Base-by-base conservation (phyloP, 2,888 invertebrate genomes). In the Chymomyza procnemis region DNA sequence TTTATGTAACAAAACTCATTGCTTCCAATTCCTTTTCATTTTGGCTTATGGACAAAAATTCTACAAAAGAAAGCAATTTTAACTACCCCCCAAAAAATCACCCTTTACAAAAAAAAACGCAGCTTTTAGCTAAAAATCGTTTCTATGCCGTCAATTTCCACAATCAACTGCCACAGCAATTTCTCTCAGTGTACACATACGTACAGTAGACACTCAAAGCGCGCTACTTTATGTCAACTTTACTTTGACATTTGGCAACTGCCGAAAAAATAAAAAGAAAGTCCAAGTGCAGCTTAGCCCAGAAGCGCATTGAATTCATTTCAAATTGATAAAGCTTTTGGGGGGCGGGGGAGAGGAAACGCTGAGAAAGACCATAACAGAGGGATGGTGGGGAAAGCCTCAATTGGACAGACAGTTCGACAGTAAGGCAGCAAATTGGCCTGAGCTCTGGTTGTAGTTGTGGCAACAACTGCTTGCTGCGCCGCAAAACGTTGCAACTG, bases 181-280 rank as follows among this genome's bases (percentile, higher is more conserved):
- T 41, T 41, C 34, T 41, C 12, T 2, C 34, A 41, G 34, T 41
- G 34, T 41, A 41, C 34, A 3, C 22, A 26, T 26, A 26, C 8
- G 26, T 26, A 41, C n/a, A n/a, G n/a, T n/a, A n/a, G n/a, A n/a
- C 34, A 41, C 59, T 73, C 12, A 41, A 41, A 41, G 34, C 34
- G 34, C 34, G 73, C 69, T 73, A 75, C 66, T 75, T 75, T 77
- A 66, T 75, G 77, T 85, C 78, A 78, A 41, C 68, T 80, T 83
- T 75, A 77, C 67, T 73, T 69, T 75, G 70, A 71, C 64, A 76
- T 69, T 65, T 76, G 67, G 67, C 64, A 62, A 62, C 26, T 16
- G 34, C 22, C 48, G 74, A 70, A 86, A 83, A n/a, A n/a, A n/a
- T n/a, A n/a, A n/a, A n/a, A 88, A 84, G 89, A 88, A 88, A 89